These are phyloP conservation scores for Pelochelys cantorii DNA, from an alignment of 2,797 vertebrate genomes.

Conservation along the genomic window DNA sequence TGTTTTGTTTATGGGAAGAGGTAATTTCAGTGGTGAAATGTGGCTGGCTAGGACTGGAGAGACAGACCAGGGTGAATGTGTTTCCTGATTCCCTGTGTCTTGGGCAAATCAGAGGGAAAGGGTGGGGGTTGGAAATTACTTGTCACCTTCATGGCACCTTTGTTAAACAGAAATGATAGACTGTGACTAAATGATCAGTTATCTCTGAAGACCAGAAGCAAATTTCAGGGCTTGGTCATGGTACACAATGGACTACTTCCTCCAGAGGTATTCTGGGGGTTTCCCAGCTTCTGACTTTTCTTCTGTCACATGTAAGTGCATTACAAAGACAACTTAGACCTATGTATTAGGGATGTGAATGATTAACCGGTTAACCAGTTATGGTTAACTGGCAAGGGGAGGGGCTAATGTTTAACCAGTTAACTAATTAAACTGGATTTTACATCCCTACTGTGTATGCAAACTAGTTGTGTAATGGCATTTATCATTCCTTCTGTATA, in stretches of 20 bases:
- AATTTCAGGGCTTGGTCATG: not conserved
- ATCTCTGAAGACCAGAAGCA: not conserved
- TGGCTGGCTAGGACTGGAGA: not conserved
- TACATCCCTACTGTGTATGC: not conserved
- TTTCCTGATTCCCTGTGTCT: not conserved
- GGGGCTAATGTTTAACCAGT: too few species aligned
- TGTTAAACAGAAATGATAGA: not conserved
- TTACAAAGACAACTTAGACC: not conserved
- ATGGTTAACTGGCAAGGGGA: too few species aligned
- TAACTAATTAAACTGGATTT: too few species aligned
- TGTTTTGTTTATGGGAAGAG: not conserved
- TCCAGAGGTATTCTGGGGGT: not conserved
- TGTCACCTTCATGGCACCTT: not conserved
- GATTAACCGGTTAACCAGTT: too few species aligned
- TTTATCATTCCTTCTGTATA: not conserved
- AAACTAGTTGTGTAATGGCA: not conserved
- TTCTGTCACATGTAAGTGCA: not conserved
- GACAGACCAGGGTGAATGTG: not conserved
- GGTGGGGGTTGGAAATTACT: not conserved
- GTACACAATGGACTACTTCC: fast-evolving
- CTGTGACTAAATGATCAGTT: not conserved
- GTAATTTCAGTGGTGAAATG: not conserved
- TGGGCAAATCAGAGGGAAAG: not conserved
- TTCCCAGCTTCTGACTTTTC: not conserved
- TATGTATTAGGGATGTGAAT: too few species aligned